Evolutionary conservation across 2,797 vertebrate species (phyloP), one percentile per base, ranked within the genome.

Genomic region (Spatula clypeata): DNA sequence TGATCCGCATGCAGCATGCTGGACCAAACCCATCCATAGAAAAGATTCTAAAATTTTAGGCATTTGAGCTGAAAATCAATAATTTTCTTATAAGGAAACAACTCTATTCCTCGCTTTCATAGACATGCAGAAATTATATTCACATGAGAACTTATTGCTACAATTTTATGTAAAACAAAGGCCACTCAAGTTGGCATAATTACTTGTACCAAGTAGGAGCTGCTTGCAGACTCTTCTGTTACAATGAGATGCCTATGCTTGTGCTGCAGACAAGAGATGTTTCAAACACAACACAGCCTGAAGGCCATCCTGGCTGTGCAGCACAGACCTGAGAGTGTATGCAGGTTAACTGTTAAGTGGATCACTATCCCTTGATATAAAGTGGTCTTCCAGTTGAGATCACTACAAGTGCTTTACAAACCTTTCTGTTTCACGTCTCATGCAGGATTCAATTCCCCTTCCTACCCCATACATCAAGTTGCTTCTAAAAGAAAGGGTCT

Each of bases 291-390:
- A 5, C 13, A 23, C 21, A 19, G 13, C 5, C 38, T 38, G 55
- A n/a, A 53, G 64, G 18, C 32, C n/a, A 54, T 0, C 2, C 21
- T 32, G 23, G 55, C 27, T 18, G 23, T 7, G 9, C n/a, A 60
- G 36, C 26, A 23, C 13, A 45, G 23, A 12, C 13, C 8, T 27
- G 17, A 9, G 7, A 9, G 9, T 1, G 1, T 17, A 3, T 3
- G 64, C 6, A 3, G 4, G 6, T 31, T 31, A 54, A 4, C 10
- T 49, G 27, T 31, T 7, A 8, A 1, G 6, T 15, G 34, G 9
- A 58, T 42, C 47, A 67, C 18, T 29, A 60, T 0, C 66, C 14
- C 26, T 24, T 8, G 4, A 24, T 20, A 23, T 18, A 13, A 13
- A 53, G 23, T 24, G 16, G 11, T 79, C 38, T 66, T 47, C 26